Base-by-base conservation (phyloP, 2,888 invertebrate genomes). In the Tinea trinotella region DNA sequence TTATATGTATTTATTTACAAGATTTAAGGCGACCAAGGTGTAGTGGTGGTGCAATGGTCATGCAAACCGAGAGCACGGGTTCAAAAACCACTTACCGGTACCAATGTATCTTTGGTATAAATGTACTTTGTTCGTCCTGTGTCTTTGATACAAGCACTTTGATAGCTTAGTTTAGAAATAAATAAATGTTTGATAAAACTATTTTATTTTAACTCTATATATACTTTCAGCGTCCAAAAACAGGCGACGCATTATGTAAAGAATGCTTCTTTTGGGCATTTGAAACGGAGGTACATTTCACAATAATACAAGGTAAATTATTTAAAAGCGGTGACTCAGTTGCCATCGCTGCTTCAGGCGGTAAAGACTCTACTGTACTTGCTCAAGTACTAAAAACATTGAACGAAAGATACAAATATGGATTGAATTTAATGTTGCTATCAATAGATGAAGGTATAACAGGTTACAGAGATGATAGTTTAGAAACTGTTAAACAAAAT, bases 371-470 rank as follows among this genome's bases (percentile, higher is more conserved):
- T 0, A 99, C 99, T 1, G 99, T 99, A 12, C 86, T 99, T 55
- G 99, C 99, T 0, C 94, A 98, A 71, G 91, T 97, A 19, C 76
- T 99, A 64, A 98, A 98, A 80, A 84, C 93, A 1, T 85, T 99
- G 9, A 99, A 99, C 74, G 91, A 96, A 63, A 90, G 93, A 50
- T 92, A 98, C 73, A 84, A 94, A 59, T 99, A 99, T 82, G 96
- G 95, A 0, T 80, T 99, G 10, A 90, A 98, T 55, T 84, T 99
- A 35, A 90, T 95, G 61, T 85, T 99, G 20, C 86, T 99, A 35
- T 99, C 99, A 0, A 97, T 99, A 59, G 99, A 99, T 74, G 99
- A 99, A 88, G 98, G 99, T 55, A 99, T 99, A 59, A 97, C 96
- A 67, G 94, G 96, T 1, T 96, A 96, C 73, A 87, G 99, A 61